Evolutionary conservation across 1,140 invertebrate genomes (phyloP).

Genomic region (Pantala flavescens): DNA sequence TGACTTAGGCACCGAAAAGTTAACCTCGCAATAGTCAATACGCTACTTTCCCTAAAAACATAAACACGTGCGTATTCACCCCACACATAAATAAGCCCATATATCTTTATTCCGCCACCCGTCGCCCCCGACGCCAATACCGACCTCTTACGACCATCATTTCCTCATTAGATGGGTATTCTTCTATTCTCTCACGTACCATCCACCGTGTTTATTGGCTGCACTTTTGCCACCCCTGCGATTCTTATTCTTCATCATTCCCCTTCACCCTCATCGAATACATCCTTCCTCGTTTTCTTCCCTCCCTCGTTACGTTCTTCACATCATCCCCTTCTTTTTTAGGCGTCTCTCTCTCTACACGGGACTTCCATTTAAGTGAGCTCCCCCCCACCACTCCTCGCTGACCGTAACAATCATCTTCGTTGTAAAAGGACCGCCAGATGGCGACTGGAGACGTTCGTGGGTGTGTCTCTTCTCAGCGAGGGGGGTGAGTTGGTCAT

Average conservation of each 20-base stretch:
- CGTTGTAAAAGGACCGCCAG: constrained; percentile 5
- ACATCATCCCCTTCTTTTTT: neutral
- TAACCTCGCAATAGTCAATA: too few species aligned
- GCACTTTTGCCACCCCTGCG: neutral
- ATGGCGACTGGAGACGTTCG: neutral
- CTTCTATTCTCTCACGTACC: neutral
- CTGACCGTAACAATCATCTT: constrained; percentile 9
- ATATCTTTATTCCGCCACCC: too few species aligned
- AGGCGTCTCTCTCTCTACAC: neutral
- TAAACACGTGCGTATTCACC: too few species aligned
- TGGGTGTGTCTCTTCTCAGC: neutral
- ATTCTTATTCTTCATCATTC: neutral
- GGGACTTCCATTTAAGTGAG: neutral
- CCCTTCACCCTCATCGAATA: neutral
- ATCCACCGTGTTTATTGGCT: neutral
- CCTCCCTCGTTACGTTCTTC: neutral
- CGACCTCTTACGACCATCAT: neutral
- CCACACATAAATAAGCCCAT: too few species aligned
- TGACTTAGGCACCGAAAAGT: too few species aligned
- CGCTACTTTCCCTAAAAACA: too few species aligned
- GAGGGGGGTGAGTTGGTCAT: neutral
- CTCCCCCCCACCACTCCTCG: neutral
- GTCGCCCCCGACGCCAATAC: neutral
- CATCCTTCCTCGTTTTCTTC: neutral
- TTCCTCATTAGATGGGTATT: neutral